These are phyloP conservation scores for Saturnia japonica DNA, from an alignment of 2,888 invertebrate species.

Conservation along the genomic window DNA sequence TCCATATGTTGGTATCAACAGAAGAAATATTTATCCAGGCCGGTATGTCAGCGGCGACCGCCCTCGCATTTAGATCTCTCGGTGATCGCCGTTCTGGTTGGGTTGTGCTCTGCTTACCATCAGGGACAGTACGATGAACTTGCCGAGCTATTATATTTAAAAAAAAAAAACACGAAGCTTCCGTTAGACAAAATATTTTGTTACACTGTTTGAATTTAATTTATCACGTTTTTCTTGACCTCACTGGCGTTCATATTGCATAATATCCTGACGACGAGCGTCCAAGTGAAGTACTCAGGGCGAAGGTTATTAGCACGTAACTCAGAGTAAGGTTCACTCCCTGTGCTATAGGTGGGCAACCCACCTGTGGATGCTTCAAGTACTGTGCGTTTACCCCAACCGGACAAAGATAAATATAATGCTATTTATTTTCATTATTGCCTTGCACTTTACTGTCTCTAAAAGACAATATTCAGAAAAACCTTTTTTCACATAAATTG, in stretches of 20 bases:
- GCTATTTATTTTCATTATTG: neutral
- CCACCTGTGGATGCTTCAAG: slow-evolving; percentile 54
- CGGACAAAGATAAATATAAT: slow-evolving; percentile 29
- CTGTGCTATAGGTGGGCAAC: slow-evolving; percentile 39
- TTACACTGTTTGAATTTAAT: neutral
- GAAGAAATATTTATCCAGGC: too few species aligned
- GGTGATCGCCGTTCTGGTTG: too few species aligned
- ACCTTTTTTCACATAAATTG: neutral
- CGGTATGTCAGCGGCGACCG: too few species aligned
- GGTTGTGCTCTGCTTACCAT: too few species aligned
- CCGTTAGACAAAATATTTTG: too few species aligned
- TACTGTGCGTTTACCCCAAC: slow-evolving; percentile 28
- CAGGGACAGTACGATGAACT: too few species aligned
- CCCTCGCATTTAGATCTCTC: neutral
- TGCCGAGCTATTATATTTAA: too few species aligned
- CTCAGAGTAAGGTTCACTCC: slow-evolving; percentile 31
- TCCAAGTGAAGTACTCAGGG: neutral
- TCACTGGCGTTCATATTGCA: neutral
- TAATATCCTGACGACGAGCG: neutral
- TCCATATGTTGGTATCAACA: too few species aligned
- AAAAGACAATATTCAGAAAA: slow-evolving; percentile 14
- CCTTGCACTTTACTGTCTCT: slow-evolving; percentile 24
- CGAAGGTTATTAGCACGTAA: slow-evolving; percentile 4
- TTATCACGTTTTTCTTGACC: neutral
- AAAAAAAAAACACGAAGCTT: too few species aligned